Evolutionary conservation across 2,113 vertebrate species (phyloP), one percentile per base, ranked within the genome.

Genomic region (Crotalus horridus): DNA sequence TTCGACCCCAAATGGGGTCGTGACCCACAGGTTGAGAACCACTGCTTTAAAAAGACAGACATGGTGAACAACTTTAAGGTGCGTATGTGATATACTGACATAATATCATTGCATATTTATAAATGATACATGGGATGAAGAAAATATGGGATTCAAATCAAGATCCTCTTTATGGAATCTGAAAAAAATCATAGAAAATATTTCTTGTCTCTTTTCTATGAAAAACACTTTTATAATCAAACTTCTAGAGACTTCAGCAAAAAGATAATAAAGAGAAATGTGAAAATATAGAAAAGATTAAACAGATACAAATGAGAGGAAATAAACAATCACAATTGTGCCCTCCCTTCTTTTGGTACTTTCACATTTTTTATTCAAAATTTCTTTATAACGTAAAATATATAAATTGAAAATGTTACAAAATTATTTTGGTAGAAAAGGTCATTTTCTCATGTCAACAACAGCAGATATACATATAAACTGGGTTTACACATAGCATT

Each of bases 41-140:
- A 39, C 39, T 39, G 39, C 39, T 39, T 39, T 39, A 39, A 39
- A 39, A 64, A 21, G 21, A 64, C 39, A 87, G n/a, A 29, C 20
- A 13, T 53, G 33, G 58, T 39, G 15, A 94, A 39, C 61, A 33
- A 33, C 29, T 94, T 96, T 95, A 89, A 96, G 91, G 89, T 88
- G 11, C 56, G 26, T 93, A 61, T 94, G 69, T 91, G 53, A 94
- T 91, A 94, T 94, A 92, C 43, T 89, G 1, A 0, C 33, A 15
- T 93, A 81, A 90, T 92, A 87, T 74, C 46, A 74, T 55, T 20
- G 17, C 64, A 17, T 94, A 53, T 94, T 93, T 94, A 53, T 90
- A 93, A 94, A 91, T 92, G 94, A 97, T 91, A 93, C 21, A 54
- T 89, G 51, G 91, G 74, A 95, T 96, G 92, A 96, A 96, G 95